Evolutionary conservation across 2,113 vertebrate genomes (phyloP).

Genomic region (Micromys minutus): DNA sequence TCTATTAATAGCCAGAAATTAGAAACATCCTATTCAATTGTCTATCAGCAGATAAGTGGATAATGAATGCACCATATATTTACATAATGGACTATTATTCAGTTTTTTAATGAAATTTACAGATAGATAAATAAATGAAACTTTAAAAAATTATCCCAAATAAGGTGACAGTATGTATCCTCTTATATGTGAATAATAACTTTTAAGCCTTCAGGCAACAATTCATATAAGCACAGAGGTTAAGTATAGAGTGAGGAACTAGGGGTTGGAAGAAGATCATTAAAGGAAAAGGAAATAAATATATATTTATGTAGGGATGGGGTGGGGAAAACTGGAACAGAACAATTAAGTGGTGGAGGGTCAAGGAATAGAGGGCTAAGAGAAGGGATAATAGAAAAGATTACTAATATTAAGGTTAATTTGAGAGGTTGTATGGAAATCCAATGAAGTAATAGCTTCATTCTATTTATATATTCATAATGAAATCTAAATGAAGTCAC

Average conservation of each 20-base stretch:
- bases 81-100: neutral
- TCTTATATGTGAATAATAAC: neutral
- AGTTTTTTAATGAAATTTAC: neutral
- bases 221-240: neutral
- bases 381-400: neutral
- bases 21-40: neutral
- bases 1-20: neutral
- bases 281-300: neutral
- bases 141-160: neutral
- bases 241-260: neutral
- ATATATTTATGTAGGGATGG: too few species aligned
- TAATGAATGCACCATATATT: neutral
- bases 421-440: neutral
- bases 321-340: neutral
- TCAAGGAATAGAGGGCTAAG: neutral
- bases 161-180: neutral
- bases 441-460: neutral
- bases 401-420: too few species aligned
- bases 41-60: neutral
- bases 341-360: neutral
- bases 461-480: neutral
- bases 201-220: neutral
- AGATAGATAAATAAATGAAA: neutral
- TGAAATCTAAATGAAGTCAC: neutral
- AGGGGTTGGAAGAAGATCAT: fast-evolving